Evolutionary conservation across 1,140 invertebrate genomes (phyloP).

Genomic region (Pentalonia nigronervosa): DNA sequence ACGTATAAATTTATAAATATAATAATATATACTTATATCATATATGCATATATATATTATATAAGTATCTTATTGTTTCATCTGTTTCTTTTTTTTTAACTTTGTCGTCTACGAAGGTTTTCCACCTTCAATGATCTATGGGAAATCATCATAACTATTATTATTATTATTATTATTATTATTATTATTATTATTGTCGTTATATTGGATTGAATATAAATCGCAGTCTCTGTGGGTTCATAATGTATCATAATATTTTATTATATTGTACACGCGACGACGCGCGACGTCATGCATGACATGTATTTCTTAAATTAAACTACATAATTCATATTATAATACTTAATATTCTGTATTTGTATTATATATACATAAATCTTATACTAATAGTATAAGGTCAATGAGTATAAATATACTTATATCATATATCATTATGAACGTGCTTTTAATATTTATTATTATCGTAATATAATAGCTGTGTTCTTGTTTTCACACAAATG

Average conservation of each 20-base stretch:
- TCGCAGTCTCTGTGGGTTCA: neutral
- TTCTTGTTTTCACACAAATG: slow-evolving; percentile 33
- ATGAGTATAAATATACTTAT: slow-evolving; percentile 28
- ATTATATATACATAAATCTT: neutral
- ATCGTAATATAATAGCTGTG: slow-evolving; percentile 31
- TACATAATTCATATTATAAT: slow-evolving; percentile 5
- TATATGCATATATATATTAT: neutral
- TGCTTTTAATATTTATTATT: slow-evolving; percentile 31
- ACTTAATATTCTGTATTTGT: slow-evolving; percentile 19
- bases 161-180: slow-evolving; percentile 23
- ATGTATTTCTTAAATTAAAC: neutral
- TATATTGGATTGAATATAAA: neutral
- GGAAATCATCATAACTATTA: neutral
- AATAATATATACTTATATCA: neutral
- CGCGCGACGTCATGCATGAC: neutral
- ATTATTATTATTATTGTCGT: neutral
- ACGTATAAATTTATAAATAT: too few relatives aligned
- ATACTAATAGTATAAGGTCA: neutral
- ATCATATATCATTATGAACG: slow-evolving; percentile 12
- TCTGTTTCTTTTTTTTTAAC: slow-evolving; percentile 8
- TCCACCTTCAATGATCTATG: neutral
- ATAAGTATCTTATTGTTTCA: neutral
- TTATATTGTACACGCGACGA: neutral
- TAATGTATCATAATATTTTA: neutral
- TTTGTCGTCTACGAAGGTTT: neutral